Base-by-base conservation (phyloP, 1,140 invertebrate species). In the Drosophila leontia region DNA sequence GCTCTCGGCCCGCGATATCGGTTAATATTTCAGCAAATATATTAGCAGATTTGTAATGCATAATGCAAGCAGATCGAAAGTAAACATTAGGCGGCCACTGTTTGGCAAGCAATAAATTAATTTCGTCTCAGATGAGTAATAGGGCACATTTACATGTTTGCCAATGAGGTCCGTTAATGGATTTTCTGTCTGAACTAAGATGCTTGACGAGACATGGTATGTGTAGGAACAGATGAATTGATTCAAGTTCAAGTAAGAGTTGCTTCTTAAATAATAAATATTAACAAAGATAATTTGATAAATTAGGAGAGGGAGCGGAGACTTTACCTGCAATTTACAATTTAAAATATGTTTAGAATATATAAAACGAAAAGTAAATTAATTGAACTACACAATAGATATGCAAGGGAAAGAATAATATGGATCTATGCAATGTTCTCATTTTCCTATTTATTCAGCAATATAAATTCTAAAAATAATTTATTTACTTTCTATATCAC, bases 11-110 rank as follows among this genome's bases (percentile, higher is more conserved):
- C 39, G 26, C 19, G 35, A 37, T 78, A 61, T 77, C 63, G 44
- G 64, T 69, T 77, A 77, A 67, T 77, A 76, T 67, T 77, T 59
- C 11, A 41, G 75, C 62, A 60, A 77, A 60, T 59, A 77, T 77
- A 68, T 77, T 50, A 48, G 48, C 47, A 51, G 56, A 48, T 59
- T 60, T 55, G 61, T 69, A 60, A 69, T 77, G 56, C 63, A 56
- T 50, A 69, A 68, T 45, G 41, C 37, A 69, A 60, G 56, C 63
- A 60, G 41, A 47, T 26, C 42, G 23, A 53, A 55, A 42, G 42
- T 42, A 42, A 60, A 35, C 64, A 69, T 34, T 39, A 37, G 13
- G 2, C 53, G 3, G 3, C n/a, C 26, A 23, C 42, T 39, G 34
- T 67, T 62, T 32, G 64, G 56, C 47, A 13, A 29, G n/a, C 48